Evolutionary conservation across 1,140 invertebrate genomes (phyloP).

Genomic region (Alviniconcha marisindica): DNA sequence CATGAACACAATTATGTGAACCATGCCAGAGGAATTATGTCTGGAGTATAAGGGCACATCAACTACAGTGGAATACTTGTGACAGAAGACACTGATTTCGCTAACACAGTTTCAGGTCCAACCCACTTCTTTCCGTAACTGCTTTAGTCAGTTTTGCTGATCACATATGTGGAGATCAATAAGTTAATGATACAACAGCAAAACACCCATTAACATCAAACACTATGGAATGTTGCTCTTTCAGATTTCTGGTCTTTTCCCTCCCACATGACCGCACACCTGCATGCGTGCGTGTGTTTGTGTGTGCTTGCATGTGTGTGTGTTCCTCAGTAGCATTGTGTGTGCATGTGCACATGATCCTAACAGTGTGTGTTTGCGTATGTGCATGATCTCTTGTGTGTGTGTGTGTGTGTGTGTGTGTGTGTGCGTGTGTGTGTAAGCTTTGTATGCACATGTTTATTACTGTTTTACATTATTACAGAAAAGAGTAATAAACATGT

Average conservation of each 20-base stretch:
- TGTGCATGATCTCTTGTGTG: background rate
- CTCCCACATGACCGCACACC: background rate
- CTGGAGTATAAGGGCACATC: too few species aligned
- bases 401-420: constrained; percentile 6
- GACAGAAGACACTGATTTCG: too few species aligned
- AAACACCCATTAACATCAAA: background rate
- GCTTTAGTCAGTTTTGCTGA: too few species aligned
- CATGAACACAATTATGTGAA: too few species aligned
- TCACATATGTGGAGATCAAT: too few species aligned
- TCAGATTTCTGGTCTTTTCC: too few species aligned
- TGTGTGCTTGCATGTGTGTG: background rate
- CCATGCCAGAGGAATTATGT: too few species aligned
- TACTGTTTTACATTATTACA: background rate
- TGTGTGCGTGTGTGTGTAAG: background rate
- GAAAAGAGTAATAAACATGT: too few species aligned
- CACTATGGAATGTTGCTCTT: too few species aligned
- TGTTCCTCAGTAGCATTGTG: background rate
- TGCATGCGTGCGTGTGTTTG: background rate
- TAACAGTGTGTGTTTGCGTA: background rate
- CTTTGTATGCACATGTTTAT: background rate
- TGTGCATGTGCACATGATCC: background rate
- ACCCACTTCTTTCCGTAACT: too few species aligned
- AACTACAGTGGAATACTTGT: too few species aligned
- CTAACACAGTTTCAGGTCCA: too few species aligned
- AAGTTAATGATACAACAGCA: background rate